phyloP scores from a whole-genome alignment of 2,113 vertebrate species.

The Malurus alboscapulatus region DNA sequence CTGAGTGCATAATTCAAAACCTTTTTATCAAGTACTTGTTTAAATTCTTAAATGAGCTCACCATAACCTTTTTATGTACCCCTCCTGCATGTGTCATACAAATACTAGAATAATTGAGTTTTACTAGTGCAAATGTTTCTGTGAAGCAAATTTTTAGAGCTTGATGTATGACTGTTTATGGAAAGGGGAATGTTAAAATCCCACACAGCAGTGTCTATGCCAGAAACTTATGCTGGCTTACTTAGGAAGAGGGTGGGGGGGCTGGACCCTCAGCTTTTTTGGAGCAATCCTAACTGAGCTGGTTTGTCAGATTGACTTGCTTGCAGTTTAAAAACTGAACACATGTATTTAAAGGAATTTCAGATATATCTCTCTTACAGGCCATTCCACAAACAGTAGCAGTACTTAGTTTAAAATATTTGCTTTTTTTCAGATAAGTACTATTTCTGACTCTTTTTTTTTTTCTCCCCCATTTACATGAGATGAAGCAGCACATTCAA shows the following conservation, averaged over 20 bases:
- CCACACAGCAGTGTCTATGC: slow-evolving; percentile 8
- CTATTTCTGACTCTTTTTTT: not conserved
- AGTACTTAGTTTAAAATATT: slow-evolving; percentile 25
- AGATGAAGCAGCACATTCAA: not conserved
- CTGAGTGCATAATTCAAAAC: slow-evolving; percentile 50
- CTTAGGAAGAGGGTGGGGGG: not conserved
- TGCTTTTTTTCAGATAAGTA: slow-evolving; percentile 27
- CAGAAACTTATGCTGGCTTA: slow-evolving; percentile 16
- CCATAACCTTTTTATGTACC: slow-evolving; percentile 39
- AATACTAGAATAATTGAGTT: slow-evolving; percentile 57
- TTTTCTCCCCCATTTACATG: not conserved
- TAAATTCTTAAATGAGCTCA: slow-evolving; percentile 66
- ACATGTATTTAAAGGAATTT: not conserved
- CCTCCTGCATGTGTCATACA: slow-evolving; percentile 53
- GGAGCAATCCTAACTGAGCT: not conserved
- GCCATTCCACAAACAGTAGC: slow-evolving; percentile 29
- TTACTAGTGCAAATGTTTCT: slow-evolving; percentile 53
- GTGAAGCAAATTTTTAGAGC: slow-evolving; percentile 54
- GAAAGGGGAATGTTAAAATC: slow-evolving; percentile 47
- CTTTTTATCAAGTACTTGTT: slow-evolving; percentile 55
- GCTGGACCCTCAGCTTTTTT: not conserved
- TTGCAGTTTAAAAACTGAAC: not conserved
- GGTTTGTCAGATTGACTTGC: not conserved
- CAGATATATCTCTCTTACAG: not conserved
- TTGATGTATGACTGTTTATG: slow-evolving; percentile 64